Evolutionary conservation across 2,797 vertebrate genomes (phyloP).

Genomic region (Carduelis carduelis): DNA sequence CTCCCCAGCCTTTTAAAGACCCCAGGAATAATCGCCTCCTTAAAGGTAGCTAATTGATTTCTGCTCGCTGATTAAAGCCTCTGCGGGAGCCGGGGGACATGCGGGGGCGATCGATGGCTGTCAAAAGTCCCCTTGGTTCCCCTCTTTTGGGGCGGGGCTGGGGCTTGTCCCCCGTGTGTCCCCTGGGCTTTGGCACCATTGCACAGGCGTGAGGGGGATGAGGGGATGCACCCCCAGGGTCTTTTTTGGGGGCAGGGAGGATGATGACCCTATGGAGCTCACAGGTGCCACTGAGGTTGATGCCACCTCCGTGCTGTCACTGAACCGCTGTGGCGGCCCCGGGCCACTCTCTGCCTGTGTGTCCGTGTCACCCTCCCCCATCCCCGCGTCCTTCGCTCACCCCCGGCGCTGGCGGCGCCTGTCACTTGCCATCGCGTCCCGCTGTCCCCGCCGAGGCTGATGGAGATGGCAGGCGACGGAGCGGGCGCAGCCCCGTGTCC

Average conservation of each 20-base stretch:
- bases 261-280: neutral
- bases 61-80: conserved; percentile 14
- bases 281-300: neutral
- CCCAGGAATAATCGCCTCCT: conserved; percentile 45
- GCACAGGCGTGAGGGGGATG: neutral
- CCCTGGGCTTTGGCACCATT: neutral
- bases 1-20: neutral
- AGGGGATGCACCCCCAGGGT: neutral
- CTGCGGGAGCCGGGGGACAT: neutral
- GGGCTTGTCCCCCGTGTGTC: neutral
- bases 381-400: conserved; percentile 19
- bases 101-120: neutral
- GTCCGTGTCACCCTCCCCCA: neutral
- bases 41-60: conserved; percentile 42
- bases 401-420: conserved; percentile 39
- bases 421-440: conserved; percentile 43
- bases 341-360: neutral
- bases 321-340: neutral
- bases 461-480: conserved; percentile 10
- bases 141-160: neutral
- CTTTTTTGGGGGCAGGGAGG: fast-evolving
- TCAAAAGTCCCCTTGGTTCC: neutral
- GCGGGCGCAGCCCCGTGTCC: neutral
- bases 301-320: neutral
- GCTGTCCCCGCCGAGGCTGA: conserved; percentile 29